Evolutionary conservation across 2,113 vertebrate genomes (phyloP).

Genomic region (Natator depressus): DNA sequence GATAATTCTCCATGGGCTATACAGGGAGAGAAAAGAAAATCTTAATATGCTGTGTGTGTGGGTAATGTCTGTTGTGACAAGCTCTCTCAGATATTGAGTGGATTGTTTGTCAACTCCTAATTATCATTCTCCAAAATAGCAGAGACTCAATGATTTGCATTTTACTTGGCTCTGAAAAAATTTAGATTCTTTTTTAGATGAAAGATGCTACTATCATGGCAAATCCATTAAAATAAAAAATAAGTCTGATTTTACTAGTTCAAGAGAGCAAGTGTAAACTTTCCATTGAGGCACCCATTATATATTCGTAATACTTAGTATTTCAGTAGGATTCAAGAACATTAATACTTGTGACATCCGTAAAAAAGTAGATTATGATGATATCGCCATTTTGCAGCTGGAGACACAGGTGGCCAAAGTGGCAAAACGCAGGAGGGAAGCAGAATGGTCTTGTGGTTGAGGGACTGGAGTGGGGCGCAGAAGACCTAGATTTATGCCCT

Average conservation of each 20-base stretch:
- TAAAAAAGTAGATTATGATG: not conserved
- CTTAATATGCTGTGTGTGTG: not conserved
- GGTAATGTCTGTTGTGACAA: slow-evolving; percentile 69
- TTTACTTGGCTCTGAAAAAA: slow-evolving; percentile 40
- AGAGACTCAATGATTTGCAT: slow-evolving; percentile 30
- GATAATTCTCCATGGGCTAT: slow-evolving; percentile 62
- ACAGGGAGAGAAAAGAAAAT: slow-evolving; percentile 56
- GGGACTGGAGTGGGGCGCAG: not conserved
- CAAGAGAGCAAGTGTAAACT: not conserved
- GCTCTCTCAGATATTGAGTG: slow-evolving; percentile 46
- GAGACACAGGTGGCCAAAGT: not conserved
- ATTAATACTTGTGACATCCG: rapidly evolving
- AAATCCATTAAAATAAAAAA: not conserved
- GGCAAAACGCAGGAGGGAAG: rapidly evolving
- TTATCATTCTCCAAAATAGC: slow-evolving; percentile 57
- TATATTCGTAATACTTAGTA: not conserved
- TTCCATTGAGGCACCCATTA: not conserved
- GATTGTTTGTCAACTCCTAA: slow-evolving; percentile 64
- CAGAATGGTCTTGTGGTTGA: not conserved
- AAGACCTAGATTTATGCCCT: not conserved
- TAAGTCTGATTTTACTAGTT: not conserved
- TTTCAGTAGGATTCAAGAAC: not conserved
- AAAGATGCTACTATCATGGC: not conserved
- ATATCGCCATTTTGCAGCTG: not conserved
- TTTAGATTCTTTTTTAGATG: not conserved